These are phyloP conservation scores for Celastrina argiolus DNA, from an alignment of 2,888 invertebrate genomes.

Conservation along the genomic window DNA sequence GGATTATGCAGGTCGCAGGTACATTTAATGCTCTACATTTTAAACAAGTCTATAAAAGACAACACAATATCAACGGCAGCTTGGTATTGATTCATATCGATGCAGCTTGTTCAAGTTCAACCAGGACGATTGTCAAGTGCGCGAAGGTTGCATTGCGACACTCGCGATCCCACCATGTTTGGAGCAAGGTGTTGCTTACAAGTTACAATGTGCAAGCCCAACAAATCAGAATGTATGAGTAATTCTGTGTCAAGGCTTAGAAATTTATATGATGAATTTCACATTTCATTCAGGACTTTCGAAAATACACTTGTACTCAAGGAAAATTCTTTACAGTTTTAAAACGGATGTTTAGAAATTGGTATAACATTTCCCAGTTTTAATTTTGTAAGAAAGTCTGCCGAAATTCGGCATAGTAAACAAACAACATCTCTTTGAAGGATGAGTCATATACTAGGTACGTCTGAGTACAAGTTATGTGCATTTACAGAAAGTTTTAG, in stretches of 20 bases:
- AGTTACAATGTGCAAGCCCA: conserved; percentile 27
- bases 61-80: background rate
- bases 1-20: too few relatives aligned
- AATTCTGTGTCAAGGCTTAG: conserved; percentile 31
- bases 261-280: background rate
- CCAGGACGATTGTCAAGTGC: conserved; percentile 15
- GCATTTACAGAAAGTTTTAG: too few relatives aligned
- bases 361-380: too few relatives aligned
- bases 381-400: too few relatives aligned
- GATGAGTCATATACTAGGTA: too few relatives aligned
- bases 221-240: conserved; percentile 24
- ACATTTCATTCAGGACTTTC: conserved; percentile 4
- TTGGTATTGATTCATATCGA: background rate
- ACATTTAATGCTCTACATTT: too few relatives aligned
- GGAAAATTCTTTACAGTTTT: background rate
- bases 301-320: background rate
- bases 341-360: too few relatives aligned
- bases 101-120: conserved; percentile 9
- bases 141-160: conserved; percentile 19
- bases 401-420: too few relatives aligned
- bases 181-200: conserved; percentile 33
- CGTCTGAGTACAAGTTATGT: too few relatives aligned
- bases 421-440: too few relatives aligned
- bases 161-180: conserved; percentile 39
- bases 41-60: background rate